Conservation (phyloP, 2,888 invertebrate genomes). For the Lacanobia wlatinum region DNA sequence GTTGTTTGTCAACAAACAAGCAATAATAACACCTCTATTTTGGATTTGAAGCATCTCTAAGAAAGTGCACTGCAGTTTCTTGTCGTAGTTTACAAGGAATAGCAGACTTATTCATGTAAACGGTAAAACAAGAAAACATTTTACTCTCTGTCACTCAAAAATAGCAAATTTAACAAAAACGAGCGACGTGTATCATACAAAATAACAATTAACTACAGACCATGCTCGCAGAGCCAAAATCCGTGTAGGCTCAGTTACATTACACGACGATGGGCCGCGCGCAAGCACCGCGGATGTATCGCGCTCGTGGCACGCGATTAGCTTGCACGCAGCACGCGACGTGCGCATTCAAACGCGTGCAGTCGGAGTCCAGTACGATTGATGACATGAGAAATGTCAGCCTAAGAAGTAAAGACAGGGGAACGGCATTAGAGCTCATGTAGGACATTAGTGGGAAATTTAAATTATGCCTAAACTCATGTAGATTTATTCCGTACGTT, state of each 20-base stretch:
- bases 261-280: conserved; percentile 22
- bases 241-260: conserved; percentile 46
- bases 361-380: conserved; percentile 10
- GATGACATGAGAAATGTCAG: conserved; percentile 27
- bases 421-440: background rate
- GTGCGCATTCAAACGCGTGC: conserved; percentile 26
- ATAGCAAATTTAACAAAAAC: too few relatives aligned
- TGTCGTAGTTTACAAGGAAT: too few relatives aligned
- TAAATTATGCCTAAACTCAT: background rate
- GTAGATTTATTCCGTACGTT: too few relatives aligned
- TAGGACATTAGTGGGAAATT: background rate
- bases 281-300: conserved; percentile 49
- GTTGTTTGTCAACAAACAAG: too few relatives aligned
- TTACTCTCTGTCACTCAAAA: too few relatives aligned
- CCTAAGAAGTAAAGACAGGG: background rate
- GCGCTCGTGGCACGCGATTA: conserved; percentile 40
- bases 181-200: too few relatives aligned
- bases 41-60: too few relatives aligned
- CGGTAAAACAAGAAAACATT: too few relatives aligned
- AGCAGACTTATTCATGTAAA: too few relatives aligned
- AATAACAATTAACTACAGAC: too few relatives aligned
- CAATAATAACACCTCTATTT: too few relatives aligned
- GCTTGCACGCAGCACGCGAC: conserved; percentile 39
- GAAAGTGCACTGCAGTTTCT: too few relatives aligned
- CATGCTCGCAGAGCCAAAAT: conserved; percentile 4